Conservation (phyloP, 2,113 vertebrate species). For the Hippolais icterina region DNA sequence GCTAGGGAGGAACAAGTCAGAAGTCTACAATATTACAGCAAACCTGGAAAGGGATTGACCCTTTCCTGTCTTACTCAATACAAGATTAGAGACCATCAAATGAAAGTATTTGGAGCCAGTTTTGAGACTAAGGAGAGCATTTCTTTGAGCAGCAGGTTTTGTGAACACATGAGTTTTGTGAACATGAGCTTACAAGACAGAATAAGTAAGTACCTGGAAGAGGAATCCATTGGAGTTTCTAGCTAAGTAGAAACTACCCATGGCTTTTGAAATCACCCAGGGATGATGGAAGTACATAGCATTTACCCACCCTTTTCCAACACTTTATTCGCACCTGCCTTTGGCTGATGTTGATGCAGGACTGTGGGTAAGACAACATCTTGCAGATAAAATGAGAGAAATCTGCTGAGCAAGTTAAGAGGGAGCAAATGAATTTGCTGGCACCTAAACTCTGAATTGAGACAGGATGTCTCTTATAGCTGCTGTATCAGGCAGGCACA, state of each 20-base stretch:
- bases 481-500: not conserved
- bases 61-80: not conserved
- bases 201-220: not conserved
- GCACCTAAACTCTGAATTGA: not conserved
- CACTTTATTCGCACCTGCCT: not conserved
- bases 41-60: not conserved
- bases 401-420: not conserved
- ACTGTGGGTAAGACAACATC: not conserved
- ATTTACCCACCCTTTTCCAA: not conserved
- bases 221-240: not conserved
- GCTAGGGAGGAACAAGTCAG: not conserved
- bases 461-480: not conserved
- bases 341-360: not conserved
- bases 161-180: not conserved
- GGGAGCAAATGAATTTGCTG: not conserved
- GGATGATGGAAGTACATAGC: not conserved
- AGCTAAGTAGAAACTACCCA: not conserved
- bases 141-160: not conserved
- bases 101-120: not conserved
- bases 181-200: not conserved
- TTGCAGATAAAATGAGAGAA: not conserved
- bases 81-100: not conserved
- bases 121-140: not conserved
- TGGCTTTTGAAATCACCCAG: not conserved
- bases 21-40: not conserved